These are phyloP conservation scores for Turritopsis rubra DNA, from an alignment of 30 jellyfish, hydroid and myxozoan species.

Conservation along the genomic window DNA sequence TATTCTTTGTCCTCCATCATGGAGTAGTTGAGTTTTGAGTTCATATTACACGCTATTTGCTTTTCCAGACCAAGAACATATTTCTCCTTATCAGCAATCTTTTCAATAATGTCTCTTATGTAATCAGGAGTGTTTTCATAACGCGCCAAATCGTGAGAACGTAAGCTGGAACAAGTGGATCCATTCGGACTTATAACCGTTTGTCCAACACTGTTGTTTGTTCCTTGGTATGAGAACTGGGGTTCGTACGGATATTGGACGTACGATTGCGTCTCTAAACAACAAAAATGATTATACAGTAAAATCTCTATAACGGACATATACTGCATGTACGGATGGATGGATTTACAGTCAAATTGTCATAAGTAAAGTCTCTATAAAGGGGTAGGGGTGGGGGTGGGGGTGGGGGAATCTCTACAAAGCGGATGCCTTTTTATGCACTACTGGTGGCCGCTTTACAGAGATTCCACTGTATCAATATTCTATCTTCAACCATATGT, in stretches of 20 bases:
- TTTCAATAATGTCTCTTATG: slow-evolving; percentile 15
- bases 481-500: no score
- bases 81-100: slow-evolving; percentile 5
- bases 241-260: background rate
- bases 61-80: background rate
- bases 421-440: no score
- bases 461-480: no score
- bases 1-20: background rate
- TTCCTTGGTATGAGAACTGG: background rate
- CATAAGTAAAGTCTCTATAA: no score
- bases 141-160: background rate
- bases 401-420: no score
- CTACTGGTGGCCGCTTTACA: no score
- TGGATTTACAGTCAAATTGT: no score
- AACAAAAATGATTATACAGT: background rate
- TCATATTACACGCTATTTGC: background rate
- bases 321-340: no score
- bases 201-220: slow-evolving; percentile 7
- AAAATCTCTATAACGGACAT: no score
- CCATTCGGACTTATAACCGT: background rate
- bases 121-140: slow-evolving; percentile 2
- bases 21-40: background rate
- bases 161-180: background rate
- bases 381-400: no score
- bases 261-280: background rate